A percentile compares a stretch with the other conserved stretches of the same genome.
These are phyloP conservation scores for Macroramphosus scolopax DNA, from an alignment of 2,797 vertebrate species.

Conservation along the genomic window DNA sequence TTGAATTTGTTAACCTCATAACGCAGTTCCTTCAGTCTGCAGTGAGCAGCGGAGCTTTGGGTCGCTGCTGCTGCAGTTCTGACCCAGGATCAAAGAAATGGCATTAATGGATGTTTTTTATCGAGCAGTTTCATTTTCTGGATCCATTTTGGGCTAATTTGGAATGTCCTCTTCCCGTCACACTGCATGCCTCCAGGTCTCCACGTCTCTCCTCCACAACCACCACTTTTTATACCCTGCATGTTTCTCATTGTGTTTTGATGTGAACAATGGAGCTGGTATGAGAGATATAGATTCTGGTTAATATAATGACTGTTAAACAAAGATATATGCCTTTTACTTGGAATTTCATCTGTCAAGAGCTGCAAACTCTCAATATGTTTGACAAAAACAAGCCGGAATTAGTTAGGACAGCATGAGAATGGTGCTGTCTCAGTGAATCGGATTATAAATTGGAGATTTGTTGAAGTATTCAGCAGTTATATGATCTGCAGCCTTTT, in stretches of 20 bases:
- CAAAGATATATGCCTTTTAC: conserved; percentile 5
- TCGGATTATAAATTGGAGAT: conserved; percentile 13
- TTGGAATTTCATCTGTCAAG: conserved; percentile 13
- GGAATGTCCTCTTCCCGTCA: conserved; percentile 1
- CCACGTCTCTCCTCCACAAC: background rate
- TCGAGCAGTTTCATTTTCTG: conserved; percentile 14
- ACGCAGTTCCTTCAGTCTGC: too few relatives aligned
- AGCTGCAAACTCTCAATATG: conserved; percentile 1
- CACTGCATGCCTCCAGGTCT: too few relatives aligned
- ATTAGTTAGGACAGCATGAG: conserved; percentile 1
- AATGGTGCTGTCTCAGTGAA: conserved; percentile 10
- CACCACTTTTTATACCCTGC: background rate
- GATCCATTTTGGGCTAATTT: conserved; percentile 1
- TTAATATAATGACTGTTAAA: conserved; percentile 1
- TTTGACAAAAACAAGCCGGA: conserved; percentile 16
- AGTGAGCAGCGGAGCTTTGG: conserved; percentile 1
- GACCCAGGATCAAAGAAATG: conserved; percentile 23
- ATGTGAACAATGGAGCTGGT: conserved; percentile 1
- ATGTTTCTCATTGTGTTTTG: background rate
- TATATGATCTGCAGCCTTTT: conserved; percentile 13
- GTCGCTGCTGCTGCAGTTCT: conserved; percentile 11
- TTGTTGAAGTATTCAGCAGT: too few relatives aligned
- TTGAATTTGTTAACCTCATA: conserved; percentile 5
- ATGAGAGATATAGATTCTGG: background rate
- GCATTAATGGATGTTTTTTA: conserved; percentile 12